A percentile compares a stretch with the other conserved stretches of the same genome.
phyloP scores from a whole-genome alignment of 2,113 vertebrate species.

The Perca schrenkii region DNA sequence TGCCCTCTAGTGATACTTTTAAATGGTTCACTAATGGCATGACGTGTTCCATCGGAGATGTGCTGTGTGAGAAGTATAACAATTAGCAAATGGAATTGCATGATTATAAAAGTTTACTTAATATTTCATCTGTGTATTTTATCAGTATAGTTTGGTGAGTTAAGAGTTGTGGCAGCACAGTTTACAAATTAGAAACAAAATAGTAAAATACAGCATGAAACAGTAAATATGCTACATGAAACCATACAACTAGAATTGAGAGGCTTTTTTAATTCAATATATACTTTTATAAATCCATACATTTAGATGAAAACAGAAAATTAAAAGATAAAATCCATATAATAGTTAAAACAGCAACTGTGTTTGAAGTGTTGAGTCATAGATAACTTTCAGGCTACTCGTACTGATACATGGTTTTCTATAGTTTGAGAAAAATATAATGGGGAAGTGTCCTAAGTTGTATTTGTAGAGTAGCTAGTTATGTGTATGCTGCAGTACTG shows the following conservation, averaged over 20 bases:
- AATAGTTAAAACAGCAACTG: no score
- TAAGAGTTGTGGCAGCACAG: neutral
- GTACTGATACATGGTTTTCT: neutral
- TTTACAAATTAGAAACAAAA: neutral
- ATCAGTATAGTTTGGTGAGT: neutral
- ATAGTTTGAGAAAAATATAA: no score
- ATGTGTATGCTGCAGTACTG: neutral
- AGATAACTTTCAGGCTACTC: neutral
- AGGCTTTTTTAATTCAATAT: neutral
- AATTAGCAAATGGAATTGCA: neutral
- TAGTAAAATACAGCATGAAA: neutral
- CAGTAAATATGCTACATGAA: neutral
- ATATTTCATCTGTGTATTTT: neutral
- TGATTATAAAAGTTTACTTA: neutral
- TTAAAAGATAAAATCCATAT: no score
- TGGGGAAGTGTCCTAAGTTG: neutral
- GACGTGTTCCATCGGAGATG: neutral
- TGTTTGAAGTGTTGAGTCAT: neutral
- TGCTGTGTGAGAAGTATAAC: neutral
- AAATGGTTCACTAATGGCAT: neutral
- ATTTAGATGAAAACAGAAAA: neutral
- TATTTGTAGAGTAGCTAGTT: neutral
- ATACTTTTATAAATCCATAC: neutral
- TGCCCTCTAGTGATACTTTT: conserved; percentile 72
- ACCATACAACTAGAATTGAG: neutral